These are phyloP conservation scores for Tetragnatha versicolor DNA, from an alignment of 1,140 invertebrate species.

Conservation along the genomic window DNA sequence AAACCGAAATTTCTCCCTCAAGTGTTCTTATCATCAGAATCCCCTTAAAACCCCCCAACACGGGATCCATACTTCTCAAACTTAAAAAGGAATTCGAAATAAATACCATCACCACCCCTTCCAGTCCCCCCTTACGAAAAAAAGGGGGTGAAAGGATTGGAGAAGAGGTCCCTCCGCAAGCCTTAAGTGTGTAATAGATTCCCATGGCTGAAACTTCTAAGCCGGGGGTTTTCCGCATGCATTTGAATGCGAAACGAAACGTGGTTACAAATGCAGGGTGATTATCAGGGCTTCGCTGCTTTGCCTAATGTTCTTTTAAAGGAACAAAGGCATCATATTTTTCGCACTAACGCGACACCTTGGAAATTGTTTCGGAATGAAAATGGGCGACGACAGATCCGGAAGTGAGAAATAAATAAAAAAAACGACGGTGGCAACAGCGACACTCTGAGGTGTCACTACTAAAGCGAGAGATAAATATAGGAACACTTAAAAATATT, in stretches of 20 bases:
- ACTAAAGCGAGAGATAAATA: slow-evolving; percentile 37
- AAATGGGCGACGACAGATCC: neutral
- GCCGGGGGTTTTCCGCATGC: slow-evolving; percentile 2
- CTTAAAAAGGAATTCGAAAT: slow-evolving; percentile 8
- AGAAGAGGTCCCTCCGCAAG: too few species aligned
- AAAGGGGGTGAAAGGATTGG: too few species aligned
- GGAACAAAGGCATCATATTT: slow-evolving; percentile 50
- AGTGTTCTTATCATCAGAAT: too few species aligned
- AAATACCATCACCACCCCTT: slow-evolving; percentile 29
- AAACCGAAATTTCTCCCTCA: too few species aligned
- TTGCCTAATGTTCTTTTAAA: slow-evolving; percentile 53
- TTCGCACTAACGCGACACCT: slow-evolving; percentile 49
- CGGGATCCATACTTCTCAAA: neutral
- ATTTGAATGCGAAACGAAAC: slow-evolving; percentile 51
- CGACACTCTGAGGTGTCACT: slow-evolving; percentile 30
- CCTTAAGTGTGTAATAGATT: slow-evolving; percentile 36
- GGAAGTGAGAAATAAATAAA: neutral
- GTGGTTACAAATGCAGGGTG: slow-evolving; percentile 45
- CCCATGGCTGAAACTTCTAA: neutral
- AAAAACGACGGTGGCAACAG: neutral
- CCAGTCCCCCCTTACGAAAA: too few species aligned
- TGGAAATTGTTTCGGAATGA: slow-evolving; percentile 3
- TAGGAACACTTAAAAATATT: slow-evolving; percentile 44
- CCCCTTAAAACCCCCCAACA: too few species aligned
- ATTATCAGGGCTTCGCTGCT: slow-evolving; percentile 35